A percentile compares a stretch with the other conserved stretches of the same genome.
Conservation (phyloP, 2,113 vertebrate species). For the Psammodynastes pulverulentus region DNA sequence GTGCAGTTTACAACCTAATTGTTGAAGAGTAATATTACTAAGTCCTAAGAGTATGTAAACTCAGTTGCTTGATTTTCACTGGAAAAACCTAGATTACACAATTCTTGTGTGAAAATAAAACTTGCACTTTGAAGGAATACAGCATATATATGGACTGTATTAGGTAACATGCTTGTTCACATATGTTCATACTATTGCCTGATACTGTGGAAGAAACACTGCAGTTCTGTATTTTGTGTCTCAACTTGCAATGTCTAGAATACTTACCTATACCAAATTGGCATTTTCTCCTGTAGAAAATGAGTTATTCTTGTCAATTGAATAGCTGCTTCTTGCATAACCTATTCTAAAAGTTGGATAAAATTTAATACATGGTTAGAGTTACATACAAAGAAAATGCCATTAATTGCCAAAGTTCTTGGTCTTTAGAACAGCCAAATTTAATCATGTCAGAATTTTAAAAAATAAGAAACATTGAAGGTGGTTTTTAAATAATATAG, state of each 20-base stretch:
- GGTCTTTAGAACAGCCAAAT: slow-evolving; percentile 23
- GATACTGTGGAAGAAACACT: neutral
- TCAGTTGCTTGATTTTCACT: neutral
- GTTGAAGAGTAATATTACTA: slow-evolving; percentile 24
- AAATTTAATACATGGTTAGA: neutral
- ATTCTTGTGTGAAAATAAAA: neutral
- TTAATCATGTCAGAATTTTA: neutral
- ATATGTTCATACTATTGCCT: neutral
- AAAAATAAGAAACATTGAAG: neutral
- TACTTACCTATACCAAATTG: neutral
- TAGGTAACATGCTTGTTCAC: neutral
- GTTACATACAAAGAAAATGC: slow-evolving; percentile 18
- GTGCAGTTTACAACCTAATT: slow-evolving; percentile 44
- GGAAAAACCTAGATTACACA: neutral
- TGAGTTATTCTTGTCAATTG: neutral
- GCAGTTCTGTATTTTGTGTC: neutral
- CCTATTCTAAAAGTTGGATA: neutral
- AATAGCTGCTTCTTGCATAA: neutral
- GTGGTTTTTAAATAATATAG: neutral
- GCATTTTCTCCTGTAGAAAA: neutral
- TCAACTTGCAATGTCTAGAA: neutral
- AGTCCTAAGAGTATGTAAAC: neutral
- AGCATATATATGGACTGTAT: neutral
- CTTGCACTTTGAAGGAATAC: neutral
- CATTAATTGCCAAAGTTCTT: slow-evolving; percentile 5